These are phyloP conservation scores for Semotilus atromaculatus DNA, from an alignment of 2,797 vertebrate species.

Conservation along the genomic window DNA sequence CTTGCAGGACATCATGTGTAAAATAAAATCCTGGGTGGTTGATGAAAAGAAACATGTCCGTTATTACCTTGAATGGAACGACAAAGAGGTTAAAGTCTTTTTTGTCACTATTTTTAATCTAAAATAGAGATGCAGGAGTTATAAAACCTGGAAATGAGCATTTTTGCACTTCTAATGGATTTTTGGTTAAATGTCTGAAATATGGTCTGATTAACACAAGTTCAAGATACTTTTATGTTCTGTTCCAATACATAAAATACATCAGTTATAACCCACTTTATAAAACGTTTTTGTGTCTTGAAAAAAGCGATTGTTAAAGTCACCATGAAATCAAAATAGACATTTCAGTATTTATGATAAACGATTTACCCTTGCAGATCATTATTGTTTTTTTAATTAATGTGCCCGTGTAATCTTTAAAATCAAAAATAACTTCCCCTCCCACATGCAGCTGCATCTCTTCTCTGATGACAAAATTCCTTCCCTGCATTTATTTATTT, in stretches of 20 bases:
- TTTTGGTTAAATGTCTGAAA: neutral
- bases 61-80: slow-evolving; percentile 96
- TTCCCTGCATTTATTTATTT: too few species aligned
- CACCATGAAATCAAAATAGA: too few species aligned
- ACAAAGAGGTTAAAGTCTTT: slow-evolving; percentile 88
- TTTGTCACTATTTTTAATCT: neutral
- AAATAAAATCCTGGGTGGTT: slow-evolving; percentile 93
- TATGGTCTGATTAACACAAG: neutral
- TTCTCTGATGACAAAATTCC: neutral
- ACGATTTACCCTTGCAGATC: too few species aligned
- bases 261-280: neutral
- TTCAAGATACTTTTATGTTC: neutral
- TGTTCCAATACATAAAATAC: neutral
- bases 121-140: neutral
- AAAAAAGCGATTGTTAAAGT: too few species aligned
- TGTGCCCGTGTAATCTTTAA: neutral
- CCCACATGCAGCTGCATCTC: too few species aligned
- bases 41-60: slow-evolving; percentile 96
- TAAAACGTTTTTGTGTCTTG: too few species aligned
- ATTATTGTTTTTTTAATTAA: too few species aligned
- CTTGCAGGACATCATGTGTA: slow-evolving; percentile 94
- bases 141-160: neutral
- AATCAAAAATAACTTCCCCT: too few species aligned
- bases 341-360: too few species aligned
- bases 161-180: neutral